Evolutionary conservation across 2,113 vertebrate genomes (phyloP).

Genomic region (Gnathonemus echidnorhynchus): DNA sequence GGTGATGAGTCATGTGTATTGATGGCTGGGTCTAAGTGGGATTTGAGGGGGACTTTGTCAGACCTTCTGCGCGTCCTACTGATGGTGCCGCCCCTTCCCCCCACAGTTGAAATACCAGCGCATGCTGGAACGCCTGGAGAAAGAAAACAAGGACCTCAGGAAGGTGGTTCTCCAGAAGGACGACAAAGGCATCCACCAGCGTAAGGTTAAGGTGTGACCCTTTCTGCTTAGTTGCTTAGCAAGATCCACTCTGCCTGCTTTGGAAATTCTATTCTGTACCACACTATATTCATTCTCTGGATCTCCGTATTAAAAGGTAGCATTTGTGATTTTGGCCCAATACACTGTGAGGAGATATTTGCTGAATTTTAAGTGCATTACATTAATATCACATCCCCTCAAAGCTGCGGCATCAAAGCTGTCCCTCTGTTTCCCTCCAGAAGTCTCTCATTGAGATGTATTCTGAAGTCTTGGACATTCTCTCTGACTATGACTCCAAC

Average conservation of each 20-base stretch:
- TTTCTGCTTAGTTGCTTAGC: background rate
- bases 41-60: background rate
- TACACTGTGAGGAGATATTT: background rate
- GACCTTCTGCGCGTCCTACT: background rate
- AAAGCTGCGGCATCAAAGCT: background rate
- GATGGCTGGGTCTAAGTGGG: background rate
- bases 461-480: conserved; percentile 94
- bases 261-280: background rate
- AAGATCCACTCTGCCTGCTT: background rate
- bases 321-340: background rate
- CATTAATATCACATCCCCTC: background rate
- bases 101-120: conserved; percentile 90
- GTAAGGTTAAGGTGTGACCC: conserved; percentile 82
- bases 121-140: conserved; percentile 92
- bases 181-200: conserved; percentile 94
- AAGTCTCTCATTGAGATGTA: conserved; percentile 98
- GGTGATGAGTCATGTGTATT: background rate
- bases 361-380: background rate
- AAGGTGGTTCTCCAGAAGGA: conserved; percentile 94
- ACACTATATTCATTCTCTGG: background rate
- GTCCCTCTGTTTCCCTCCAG: conserved; percentile 48
- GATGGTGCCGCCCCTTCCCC: too few relatives aligned
- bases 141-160: conserved; percentile 94
- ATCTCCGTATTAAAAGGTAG: background rate
- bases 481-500: conserved; percentile 97